Base-by-base conservation (phyloP, 2,797 vertebrate species). In the Clamator glandarius region DNA sequence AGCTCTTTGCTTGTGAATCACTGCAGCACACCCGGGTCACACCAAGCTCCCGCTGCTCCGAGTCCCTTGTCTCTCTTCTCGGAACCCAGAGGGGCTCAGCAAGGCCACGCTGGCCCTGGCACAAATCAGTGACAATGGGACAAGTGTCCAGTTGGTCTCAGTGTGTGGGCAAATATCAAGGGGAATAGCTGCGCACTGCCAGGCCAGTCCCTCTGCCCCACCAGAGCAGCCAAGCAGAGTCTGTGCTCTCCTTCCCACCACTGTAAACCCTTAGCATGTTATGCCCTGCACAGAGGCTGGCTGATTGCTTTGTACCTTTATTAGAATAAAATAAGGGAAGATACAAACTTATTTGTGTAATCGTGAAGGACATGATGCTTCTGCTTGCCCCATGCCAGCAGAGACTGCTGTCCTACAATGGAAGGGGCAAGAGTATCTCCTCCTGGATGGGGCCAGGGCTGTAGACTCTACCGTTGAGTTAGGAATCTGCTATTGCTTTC, bases 81-180 rank as follows among this genome's bases (percentile, higher is more conserved):
- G 39, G 46, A 61, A 54, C 15, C 19, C 6, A 0, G 17, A n/a
- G 0, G 2, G 42, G 36, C 29, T 39, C 36, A 57, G 52, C 50
- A 46, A 52, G 11, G 12, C 23, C 16, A 2, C 46, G 17, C 42
- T 26, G 29, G 16, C 46, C 31, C 54, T 48, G 36, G 20, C 25
- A 41, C 42, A 36, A 51, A 26, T 15, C 36, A 29, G 19, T 17
- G 36, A 11, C 36, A 46, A 66, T 13, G 46, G 23, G 29, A 41
- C 35, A 54, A 77, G 28, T 2, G 1, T 11, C 12, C 1, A 1
- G 18, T 54, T 58, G 24, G 15, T 12, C n/a, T 61, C 36, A 28
- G n/a, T 5, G 8, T 4, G 2, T 0, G 2, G 41, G 20, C 33
- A 52, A 24, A 29, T 42, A 46, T 1, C 2, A 0, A 15, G 14